Evolutionary conservation across 2,113 vertebrate species (phyloP), one percentile per base, ranked within the genome.

Genomic region (Ictidomys tridecemlineatus): DNA sequence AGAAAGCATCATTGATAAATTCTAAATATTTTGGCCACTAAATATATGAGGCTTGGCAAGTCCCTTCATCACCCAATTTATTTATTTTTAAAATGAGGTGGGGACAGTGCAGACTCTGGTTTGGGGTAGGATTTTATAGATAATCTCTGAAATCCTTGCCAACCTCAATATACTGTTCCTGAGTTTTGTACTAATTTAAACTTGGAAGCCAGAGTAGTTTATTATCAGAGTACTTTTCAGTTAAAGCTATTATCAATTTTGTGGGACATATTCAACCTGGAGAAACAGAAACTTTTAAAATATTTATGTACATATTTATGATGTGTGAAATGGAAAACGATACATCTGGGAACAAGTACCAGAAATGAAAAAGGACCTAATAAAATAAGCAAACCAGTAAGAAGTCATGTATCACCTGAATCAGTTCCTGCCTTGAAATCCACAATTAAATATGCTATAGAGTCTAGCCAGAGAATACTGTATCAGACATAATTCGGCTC

Each of bases 231-330:
- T 79, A 48, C 37, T 88, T 85, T 89, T 93, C 74, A 67, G 82
- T 85, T 69, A 58, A 39, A 91, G 61, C 67, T 67, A 63, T 91
- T 89, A 96, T 88, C 90, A 83, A 85, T 91, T 95, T 93, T 83
- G 91, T 53, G 39, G 51, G 58, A 94, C 42, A 94, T 67, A 90
- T 56, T 85, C 80, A 89, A 85, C 48, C 87, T 74, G 42, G 51
- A 95, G 84, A 96, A 94, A 96, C 69, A 94, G 89, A 96, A 95
- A 93, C 93, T 95, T 91, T 93, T 76, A 30, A 96, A 97, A 96
- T 97, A 97, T 97, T 98, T 98, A 97, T 93, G 93, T 85, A 73
- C 87, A 56, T 97, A 96, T 96, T 97, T 95, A 97, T 96, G 93
- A 94, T 30, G 77, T 95, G 85, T 96, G 91, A 94, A 96, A 97